Percentiles rank a stretch among this genome's conserved stretches.
Conservation (phyloP, 2,888 invertebrate species). For the Diadegma fenestrale region DNA sequence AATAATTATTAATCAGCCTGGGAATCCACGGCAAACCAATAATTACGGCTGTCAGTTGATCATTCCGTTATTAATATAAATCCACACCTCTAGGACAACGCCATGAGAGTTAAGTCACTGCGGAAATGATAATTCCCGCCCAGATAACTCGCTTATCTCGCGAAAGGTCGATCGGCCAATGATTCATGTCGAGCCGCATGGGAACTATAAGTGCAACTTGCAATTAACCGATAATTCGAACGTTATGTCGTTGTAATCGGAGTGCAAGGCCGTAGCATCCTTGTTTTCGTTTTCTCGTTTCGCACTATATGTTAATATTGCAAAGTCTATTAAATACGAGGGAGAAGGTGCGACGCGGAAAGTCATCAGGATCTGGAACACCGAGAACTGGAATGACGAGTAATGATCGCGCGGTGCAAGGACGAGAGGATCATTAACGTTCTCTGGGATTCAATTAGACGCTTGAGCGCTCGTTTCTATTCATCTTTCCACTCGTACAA, state of each 20-base stretch:
- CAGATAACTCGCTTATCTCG: conserved; percentile 3
- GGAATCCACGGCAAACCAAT: not conserved
- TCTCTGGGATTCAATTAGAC: conserved; percentile 67
- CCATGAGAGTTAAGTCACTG: not conserved
- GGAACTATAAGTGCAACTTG: conserved; percentile 5
- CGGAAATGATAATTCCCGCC: conserved; percentile 4
- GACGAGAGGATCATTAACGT: conserved; percentile 78
- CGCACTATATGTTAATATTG: conserved; percentile 40
- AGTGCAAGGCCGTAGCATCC: conserved; percentile 78
- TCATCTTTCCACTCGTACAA: conserved; percentile 31
- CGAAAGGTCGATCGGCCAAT: conserved; percentile 19
- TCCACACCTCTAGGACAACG: not conserved
- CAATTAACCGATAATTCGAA: conserved; percentile 10
- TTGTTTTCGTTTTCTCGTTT: conserved; percentile 79
- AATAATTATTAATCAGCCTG: not conserved
- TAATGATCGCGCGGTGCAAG: conserved; percentile 76
- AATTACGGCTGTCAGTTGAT: not conserved
- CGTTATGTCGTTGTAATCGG: not conserved
- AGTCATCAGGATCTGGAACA: conserved; percentile 74
- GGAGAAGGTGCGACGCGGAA: conserved; percentile 44
- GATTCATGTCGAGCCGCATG: conserved; percentile 16
- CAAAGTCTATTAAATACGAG: conserved; percentile 32
- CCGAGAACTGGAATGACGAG: conserved; percentile 43
- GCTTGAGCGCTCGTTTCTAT: conserved; percentile 53
- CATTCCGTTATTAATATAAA: not conserved